A percentile compares a stretch with the other conserved stretches of the same genome.
phyloP scores from a whole-genome alignment of 2,797 vertebrate species.

The Gadopsis bispinosus region DNA sequence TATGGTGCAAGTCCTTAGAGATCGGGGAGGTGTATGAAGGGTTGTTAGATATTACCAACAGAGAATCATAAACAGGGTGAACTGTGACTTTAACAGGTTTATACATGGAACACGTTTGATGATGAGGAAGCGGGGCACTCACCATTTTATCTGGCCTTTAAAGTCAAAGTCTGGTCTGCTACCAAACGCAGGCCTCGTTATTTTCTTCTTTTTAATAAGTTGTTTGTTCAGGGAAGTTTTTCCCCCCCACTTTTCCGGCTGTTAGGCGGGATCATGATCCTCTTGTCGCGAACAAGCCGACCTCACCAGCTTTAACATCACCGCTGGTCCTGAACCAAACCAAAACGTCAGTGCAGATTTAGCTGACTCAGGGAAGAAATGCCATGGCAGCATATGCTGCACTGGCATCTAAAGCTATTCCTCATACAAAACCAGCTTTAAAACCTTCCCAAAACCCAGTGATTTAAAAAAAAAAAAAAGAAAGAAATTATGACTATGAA shows the following conservation, averaged over 20 bases:
- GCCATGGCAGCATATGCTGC: neutral
- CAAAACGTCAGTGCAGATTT: neutral
- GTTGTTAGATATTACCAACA: neutral
- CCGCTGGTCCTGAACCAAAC: neutral
- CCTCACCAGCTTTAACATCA: neutral
- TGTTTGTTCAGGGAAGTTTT: slow-evolving; percentile 26
- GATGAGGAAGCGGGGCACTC: neutral
- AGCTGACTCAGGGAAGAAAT: neutral
- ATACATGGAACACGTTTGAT: neutral
- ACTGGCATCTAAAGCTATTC: neutral
- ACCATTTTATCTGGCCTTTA: neutral
- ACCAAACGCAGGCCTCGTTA: neutral
- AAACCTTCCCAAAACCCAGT: neutral
- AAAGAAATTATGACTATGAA: neutral
- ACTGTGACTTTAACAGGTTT: neutral
- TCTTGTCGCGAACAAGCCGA: neutral
- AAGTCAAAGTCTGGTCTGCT: neutral
- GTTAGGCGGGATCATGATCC: neutral
- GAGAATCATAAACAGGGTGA: neutral
- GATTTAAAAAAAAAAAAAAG: neutral
- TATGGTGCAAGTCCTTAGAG: neutral
- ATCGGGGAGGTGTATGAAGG: neutral
- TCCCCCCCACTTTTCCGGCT: neutral
- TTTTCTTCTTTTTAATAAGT: slow-evolving; percentile 29
- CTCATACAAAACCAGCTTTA: neutral